Conservation (phyloP, 2,888 invertebrate genomes). For the Caenorhabditis doughertyi region DNA sequence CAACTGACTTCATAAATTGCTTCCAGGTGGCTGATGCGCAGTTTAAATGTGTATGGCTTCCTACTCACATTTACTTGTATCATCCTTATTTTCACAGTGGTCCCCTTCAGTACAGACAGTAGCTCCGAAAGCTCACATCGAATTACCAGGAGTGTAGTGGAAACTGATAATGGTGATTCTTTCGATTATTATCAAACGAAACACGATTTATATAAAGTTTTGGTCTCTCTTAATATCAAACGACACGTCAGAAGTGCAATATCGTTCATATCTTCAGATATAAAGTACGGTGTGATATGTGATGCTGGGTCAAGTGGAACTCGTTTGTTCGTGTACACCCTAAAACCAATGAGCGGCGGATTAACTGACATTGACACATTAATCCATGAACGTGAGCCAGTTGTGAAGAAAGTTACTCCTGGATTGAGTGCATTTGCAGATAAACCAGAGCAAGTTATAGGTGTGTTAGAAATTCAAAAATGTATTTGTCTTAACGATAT, state of each 20-base stretch:
- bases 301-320: slow-evolving; percentile 86
- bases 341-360: slow-evolving; percentile 73
- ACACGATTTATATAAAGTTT: neutral
- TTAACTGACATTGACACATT: slow-evolving; percentile 84
- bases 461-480: slow-evolving; percentile 34
- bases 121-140: slow-evolving; percentile 4
- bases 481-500: neutral
- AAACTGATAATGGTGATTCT: slow-evolving; percentile 17
- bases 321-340: slow-evolving; percentile 84
- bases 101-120: slow-evolving; percentile 17
- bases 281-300: slow-evolving; percentile 85
- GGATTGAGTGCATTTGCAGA: slow-evolving; percentile 80
- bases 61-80: slow-evolving; percentile 39
- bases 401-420: slow-evolving; percentile 80
- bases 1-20: neutral
- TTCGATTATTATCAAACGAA: no score
- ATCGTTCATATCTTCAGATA: slow-evolving; percentile 14
- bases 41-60: slow-evolving; percentile 42
- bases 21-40: slow-evolving; percentile 53
- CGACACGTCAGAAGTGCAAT: no score
- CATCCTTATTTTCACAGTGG: slow-evolving; percentile 28
- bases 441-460: slow-evolving; percentile 76
- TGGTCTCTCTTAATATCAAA: no score
- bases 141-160: slow-evolving; percentile 20
- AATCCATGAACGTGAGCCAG: slow-evolving; percentile 71